A percentile compares a stretch with the other conserved stretches of the same genome.
phyloP scores from a whole-genome alignment of 2,797 vertebrate genomes.

The Enteromius fasciolatus region DNA sequence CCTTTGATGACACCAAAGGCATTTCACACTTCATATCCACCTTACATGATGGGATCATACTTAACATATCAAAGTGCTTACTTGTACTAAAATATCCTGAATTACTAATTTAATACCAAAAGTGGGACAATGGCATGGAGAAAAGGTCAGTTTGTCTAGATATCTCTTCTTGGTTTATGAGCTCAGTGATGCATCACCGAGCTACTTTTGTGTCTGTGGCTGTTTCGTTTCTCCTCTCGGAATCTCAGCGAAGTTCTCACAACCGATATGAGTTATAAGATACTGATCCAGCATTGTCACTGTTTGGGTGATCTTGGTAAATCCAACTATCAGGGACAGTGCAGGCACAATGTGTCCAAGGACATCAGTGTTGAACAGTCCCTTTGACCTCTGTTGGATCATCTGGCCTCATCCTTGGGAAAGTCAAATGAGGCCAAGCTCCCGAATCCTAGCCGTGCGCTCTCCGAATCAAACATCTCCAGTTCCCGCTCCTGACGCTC shows the following conservation, averaged over 20 bases:
- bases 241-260: slow-evolving; percentile 61
- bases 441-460: slow-evolving; percentile 91
- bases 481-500: slow-evolving; percentile 96
- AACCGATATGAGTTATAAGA: slow-evolving; percentile 51
- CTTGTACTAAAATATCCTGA: slow-evolving; percentile 99
- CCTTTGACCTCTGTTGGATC: slow-evolving; percentile 69
- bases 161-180: slow-evolving; percentile 80
- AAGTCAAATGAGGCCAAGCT: slow-evolving; percentile 94
- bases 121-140: slow-evolving; percentile 90
- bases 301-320: slow-evolving; percentile 78
- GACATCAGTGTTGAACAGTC: slow-evolving; percentile 82
- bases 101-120: slow-evolving; percentile 96
- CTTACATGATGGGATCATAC: slow-evolving; percentile 91
- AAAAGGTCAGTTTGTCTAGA: slow-evolving; percentile 84
- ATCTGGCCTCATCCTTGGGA: slow-evolving; percentile 99
- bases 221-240: slow-evolving; percentile 68
- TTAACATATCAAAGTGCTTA: slow-evolving; percentile 98
- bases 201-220: slow-evolving; percentile 80
- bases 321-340: slow-evolving; percentile 85
- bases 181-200: slow-evolving; percentile 73
- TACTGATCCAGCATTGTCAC: slow-evolving; percentile 65
- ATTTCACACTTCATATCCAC: slow-evolving; percentile 78
- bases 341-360: slow-evolving; percentile 86
- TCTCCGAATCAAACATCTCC: slow-evolving; percentile 96
- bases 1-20: slow-evolving; percentile 84